phyloP scores from a whole-genome alignment of 2,888 invertebrate species.

The Eristalis tenax region DNA sequence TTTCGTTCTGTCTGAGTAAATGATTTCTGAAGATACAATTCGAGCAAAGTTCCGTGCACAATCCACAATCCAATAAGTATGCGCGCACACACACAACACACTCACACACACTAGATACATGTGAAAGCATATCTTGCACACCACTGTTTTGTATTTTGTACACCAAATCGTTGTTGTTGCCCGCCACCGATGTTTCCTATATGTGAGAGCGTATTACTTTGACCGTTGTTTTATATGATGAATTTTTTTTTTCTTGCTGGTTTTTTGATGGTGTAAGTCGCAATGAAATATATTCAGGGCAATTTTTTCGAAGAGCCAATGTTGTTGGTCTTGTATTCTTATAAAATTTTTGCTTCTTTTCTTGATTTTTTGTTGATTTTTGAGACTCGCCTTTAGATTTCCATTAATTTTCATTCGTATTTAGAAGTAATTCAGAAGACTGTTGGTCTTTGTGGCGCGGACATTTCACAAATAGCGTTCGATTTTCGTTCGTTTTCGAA shows the following conservation, averaged over 20 bases:
- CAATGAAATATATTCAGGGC: slow-evolving; percentile 71
- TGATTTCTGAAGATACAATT: slow-evolving; percentile 38
- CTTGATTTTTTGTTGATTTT: not conserved
- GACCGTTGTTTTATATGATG: slow-evolving; percentile 40
- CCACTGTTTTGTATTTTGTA: slow-evolving; percentile 29
- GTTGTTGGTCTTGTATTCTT: slow-evolving; percentile 19
- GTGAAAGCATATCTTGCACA: slow-evolving; percentile 59
- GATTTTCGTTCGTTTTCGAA: slow-evolving; percentile 6
- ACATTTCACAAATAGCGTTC: slow-evolving; percentile 21
- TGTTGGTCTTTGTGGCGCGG: slow-evolving; percentile 46
- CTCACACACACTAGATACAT: slow-evolving; percentile 49
- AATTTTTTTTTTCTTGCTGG: not conserved
- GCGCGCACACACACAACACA: slow-evolving; percentile 69
- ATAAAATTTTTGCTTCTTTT: not conserved
- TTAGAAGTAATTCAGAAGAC: slow-evolving; percentile 64
- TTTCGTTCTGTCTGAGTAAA: slow-evolving; percentile 27
- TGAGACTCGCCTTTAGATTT: slow-evolving; percentile 45
- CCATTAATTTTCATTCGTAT: slow-evolving; percentile 63
- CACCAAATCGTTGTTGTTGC: not conserved
- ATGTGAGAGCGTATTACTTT: slow-evolving; percentile 66
- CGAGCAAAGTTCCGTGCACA: slow-evolving; percentile 36
- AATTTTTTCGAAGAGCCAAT: slow-evolving; percentile 61
- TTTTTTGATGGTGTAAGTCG: slow-evolving; percentile 56
- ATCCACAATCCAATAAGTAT: slow-evolving; percentile 58
- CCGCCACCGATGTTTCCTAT: not conserved